Percentiles rank a stretch among this genome's conserved stretches.
These are phyloP conservation scores for Eulemur rufifrons DNA, from an alignment of 2,113 vertebrate genomes.

Conservation along the genomic window DNA sequence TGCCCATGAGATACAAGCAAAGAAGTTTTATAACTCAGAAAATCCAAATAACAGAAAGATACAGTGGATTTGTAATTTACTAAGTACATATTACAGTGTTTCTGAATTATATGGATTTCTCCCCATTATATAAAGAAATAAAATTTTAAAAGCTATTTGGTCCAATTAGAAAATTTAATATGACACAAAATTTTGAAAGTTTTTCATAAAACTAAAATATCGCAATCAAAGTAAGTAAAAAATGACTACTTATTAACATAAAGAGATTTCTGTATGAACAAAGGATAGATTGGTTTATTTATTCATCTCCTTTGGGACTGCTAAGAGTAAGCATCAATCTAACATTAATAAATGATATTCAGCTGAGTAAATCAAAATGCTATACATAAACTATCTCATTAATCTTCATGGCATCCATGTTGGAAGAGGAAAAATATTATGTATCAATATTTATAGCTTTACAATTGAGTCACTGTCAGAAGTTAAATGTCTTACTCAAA, in stretches of 20 bases:
- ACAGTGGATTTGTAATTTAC: neutral
- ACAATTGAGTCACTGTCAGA: neutral
- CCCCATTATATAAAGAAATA: neutral
- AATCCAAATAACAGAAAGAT: neutral
- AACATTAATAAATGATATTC: conserved; percentile 14
- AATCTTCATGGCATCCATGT: neutral
- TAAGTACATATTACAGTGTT: neutral
- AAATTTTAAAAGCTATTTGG: conserved; percentile 12
- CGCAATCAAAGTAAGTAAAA: conserved; percentile 2
- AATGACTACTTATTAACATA: neutral
- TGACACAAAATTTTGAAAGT: conserved; percentile 8
- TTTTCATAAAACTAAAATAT: conserved; percentile 20
- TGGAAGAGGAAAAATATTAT: neutral
- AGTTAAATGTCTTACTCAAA: neutral
- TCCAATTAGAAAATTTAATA: conserved; percentile 22
- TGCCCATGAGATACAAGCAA: neutral
- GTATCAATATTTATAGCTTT: conserved; percentile 26
- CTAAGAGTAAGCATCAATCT: conserved; percentile 34
- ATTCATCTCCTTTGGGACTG: neutral
- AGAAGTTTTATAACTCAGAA: neutral
- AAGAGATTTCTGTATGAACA: neutral
- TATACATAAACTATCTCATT: neutral
- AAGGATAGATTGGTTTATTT: neutral
- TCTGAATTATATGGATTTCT: neutral
- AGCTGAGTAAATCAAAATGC: neutral